These are phyloP conservation scores for Latrodectus geometricus DNA, from an alignment of 1,140 invertebrate species.

Conservation along the genomic window DNA sequence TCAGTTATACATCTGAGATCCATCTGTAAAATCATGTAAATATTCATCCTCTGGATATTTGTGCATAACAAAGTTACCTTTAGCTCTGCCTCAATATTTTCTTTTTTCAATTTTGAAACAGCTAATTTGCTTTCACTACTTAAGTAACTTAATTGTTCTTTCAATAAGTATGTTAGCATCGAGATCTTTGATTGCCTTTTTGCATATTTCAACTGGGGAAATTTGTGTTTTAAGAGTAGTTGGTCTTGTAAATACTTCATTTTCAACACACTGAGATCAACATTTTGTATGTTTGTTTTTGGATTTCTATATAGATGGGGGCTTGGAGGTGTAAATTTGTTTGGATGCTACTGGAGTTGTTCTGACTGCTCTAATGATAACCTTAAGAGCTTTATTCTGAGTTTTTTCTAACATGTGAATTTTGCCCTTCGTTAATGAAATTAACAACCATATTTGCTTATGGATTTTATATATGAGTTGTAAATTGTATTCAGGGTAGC, in stretches of 20 bases:
- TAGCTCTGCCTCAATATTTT: background rate
- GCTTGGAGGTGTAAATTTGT: background rate
- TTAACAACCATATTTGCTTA: constrained; percentile 3
- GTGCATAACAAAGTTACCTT: background rate
- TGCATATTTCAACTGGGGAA: background rate
- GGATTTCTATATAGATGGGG: background rate
- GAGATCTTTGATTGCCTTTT: background rate
- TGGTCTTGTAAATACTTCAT: background rate
- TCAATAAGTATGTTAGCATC: background rate
- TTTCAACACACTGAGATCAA: too few species aligned
- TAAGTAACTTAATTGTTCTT: background rate
- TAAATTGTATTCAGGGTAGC: too few species aligned
- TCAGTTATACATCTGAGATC: background rate
- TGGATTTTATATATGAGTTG: background rate
- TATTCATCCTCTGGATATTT: background rate
- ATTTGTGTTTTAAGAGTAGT: background rate
- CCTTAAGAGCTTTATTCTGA: background rate
- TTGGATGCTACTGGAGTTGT: background rate
- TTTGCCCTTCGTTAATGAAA: background rate
- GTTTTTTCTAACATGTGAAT: background rate
- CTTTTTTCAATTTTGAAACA: background rate
- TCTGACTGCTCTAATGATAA: background rate
- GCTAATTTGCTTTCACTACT: too few species aligned
- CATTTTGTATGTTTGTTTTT: background rate
- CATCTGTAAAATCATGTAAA: background rate